Evolutionary conservation across 2,888 invertebrate genomes (phyloP), one percentile per base, ranked within the genome.

Genomic region (Andrena praecox): DNA sequence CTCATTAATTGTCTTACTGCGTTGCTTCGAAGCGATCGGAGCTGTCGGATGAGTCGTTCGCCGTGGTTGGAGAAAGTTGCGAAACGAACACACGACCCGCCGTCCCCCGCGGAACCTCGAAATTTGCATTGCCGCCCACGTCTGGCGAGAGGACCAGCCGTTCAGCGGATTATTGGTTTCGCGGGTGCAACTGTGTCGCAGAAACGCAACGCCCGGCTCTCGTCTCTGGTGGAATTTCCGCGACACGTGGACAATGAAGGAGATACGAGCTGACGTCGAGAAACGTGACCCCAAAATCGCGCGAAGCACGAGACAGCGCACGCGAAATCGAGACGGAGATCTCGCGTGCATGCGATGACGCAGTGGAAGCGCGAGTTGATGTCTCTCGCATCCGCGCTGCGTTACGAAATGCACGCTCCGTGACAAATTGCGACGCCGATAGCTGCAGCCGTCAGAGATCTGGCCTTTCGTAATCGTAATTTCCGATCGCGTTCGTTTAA

Each of bases 281-380:
- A 31, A 60, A 31, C 60, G 33, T 33, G 60, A 31, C 60, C 60
- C 31, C 8, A 33, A 60, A 62, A 35, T 62, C 33, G 62, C 33
- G 62, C 62, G 20, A 35, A 10, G 8, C n/a, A 62, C 24, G 27
- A 24, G 24, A 24, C 20, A 1, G 5, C 7, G 33, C n/a, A 12
- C 12, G 54, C 54, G 54, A 54, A 56, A 56, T 10, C 20, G 12
- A 42, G 24, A 24, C 63, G 27, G 24, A 27, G 27, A 7, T 6
- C 20, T 56, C 56, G 56, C 27, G 56, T 56, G 56, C 56, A 10
- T 2, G 12, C 7, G 42, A 10, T 42, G 63, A 63, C 42, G 63
- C 35, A 20, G 27, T 33, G 10, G 42, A 24, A 27, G 3, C 27
- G 27, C 56, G 56, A 10, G 20, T 8, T 27, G 54, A 56, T 56